Evolutionary conservation across 1,140 invertebrate genomes (phyloP).

Genomic region (Platyura marginata): DNA sequence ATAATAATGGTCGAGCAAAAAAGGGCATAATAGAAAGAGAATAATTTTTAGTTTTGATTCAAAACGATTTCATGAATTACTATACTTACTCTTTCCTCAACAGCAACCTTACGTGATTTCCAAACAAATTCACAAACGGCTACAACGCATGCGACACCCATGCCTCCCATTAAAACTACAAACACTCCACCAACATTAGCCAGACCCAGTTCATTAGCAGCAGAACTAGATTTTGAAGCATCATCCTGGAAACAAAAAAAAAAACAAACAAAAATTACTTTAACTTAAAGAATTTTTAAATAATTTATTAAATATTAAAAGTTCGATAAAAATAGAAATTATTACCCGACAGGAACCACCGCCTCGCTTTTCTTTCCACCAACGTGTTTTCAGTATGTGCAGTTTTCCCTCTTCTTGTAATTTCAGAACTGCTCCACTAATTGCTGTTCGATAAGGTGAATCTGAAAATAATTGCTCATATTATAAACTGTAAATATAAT

Average conservation of each 20-base stretch:
- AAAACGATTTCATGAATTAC: too few relatives aligned
- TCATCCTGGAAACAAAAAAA: slow-evolving; percentile 38
- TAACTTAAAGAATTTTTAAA: background rate
- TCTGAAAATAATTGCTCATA: slow-evolving; percentile 32
- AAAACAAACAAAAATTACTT: background rate
- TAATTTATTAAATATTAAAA: background rate
- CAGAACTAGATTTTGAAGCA: slow-evolving; percentile 62
- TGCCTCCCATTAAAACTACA: slow-evolving; percentile 80
- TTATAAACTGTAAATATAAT: too few relatives aligned
- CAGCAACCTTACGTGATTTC: slow-evolving; percentile 81
- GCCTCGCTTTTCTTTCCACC: slow-evolving; percentile 86
- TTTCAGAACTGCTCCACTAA: slow-evolving; percentile 75
- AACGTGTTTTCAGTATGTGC: slow-evolving; percentile 80
- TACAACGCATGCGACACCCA: slow-evolving; percentile 73
- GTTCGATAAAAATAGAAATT: background rate
- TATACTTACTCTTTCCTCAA: slow-evolving; percentile 58
- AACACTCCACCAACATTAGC: slow-evolving; percentile 92
- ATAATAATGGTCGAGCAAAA: too few relatives aligned
- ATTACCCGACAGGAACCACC: slow-evolving; percentile 64
- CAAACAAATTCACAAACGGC: slow-evolving; percentile 84
- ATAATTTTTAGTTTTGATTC: too few relatives aligned
- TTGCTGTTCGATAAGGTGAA: slow-evolving; percentile 69
- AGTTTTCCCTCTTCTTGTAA: slow-evolving; percentile 85
- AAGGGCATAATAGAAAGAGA: too few relatives aligned
- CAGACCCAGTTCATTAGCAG: slow-evolving; percentile 68